Base-by-base conservation (phyloP, 2,888 invertebrate genomes). In the Leptinotarsa rubiginosa region DNA sequence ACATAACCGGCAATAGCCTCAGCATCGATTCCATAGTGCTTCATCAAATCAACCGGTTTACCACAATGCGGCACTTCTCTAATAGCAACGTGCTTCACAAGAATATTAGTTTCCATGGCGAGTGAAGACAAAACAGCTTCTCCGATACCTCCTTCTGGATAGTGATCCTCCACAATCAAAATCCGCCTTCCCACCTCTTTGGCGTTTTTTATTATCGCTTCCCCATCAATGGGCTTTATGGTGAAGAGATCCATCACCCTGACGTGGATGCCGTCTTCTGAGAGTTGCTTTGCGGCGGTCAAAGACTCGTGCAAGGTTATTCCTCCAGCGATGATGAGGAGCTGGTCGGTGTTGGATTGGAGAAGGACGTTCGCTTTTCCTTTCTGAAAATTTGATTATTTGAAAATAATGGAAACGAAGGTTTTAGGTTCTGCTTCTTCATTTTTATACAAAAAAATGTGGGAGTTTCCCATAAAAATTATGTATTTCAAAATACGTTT, bases 111-210 rank as follows among this genome's bases (percentile, higher is more conserved):
- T 81, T 93, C 91, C 80, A 91, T 88, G 3, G 95, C 91, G 71
- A 97, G 89, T 10, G 94, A 96, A 0, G 93, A 92, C 16, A 93
- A 87, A 18, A 98, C 97, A 16, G 98, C 97, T 85, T 98, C 98
- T 76, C 98, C 98, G 70, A 99, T 86, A 67, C 98, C 98, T 77
- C 98, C 97, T 87, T 95, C 95, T 78, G 93, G 92, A 87, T 98
- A 98, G 88, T 99, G 99, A 87, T 99, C 99, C 88, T 99, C 99
- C 0, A 97, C 96, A 22, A 97, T 96, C 70, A 99, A 87, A 70
- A 99, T 91, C 7, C 92, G 89, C 0, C 96, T 96, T 2, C 93
- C 93, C 71, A 91, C 92, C 54, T 93, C 93, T 73, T 89, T 89
- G 4, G 96, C 97, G 86, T 95, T 92, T 65, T 89, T 88, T 49